Conservation (phyloP, 2,888 invertebrate species). For the Onthophagus sagittarius region DNA sequence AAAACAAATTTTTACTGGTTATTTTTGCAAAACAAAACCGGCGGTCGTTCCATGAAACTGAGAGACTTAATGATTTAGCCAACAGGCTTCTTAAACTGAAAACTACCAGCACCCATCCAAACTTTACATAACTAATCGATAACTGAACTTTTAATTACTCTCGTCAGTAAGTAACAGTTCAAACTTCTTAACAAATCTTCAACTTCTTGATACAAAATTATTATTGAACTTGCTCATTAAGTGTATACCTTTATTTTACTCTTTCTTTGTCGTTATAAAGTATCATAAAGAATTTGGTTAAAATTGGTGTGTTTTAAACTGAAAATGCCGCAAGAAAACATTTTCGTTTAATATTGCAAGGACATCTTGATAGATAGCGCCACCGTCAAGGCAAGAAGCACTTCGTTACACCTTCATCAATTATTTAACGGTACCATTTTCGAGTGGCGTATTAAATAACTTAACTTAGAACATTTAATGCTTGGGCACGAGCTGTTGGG, state of each 20-base stretch:
- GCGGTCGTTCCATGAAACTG: too few relatives aligned
- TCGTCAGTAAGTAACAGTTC: not conserved
- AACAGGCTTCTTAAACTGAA: not conserved
- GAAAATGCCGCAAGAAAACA: not conserved
- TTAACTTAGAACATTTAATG: not conserved
- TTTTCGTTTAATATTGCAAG: not conserved
- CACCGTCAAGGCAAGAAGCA: not conserved
- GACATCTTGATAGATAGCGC: not conserved
- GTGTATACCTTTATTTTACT: not conserved
- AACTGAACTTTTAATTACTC: not conserved
- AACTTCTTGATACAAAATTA: not conserved
- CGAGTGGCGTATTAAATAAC: not conserved
- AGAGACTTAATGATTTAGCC: not conserved
- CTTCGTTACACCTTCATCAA: not conserved
- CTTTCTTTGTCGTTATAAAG: too few relatives aligned
- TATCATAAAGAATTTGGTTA: not conserved
- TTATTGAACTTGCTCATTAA: not conserved
- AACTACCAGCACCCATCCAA: not conserved
- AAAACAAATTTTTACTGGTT: not conserved
- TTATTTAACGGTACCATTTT: not conserved
- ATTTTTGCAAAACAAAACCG: not conserved
- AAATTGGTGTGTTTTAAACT: not conserved
- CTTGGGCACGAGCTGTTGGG: not conserved
- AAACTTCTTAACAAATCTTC: not conserved
- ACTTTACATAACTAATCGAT: not conserved